Conservation (phyloP, 2,888 invertebrate species). For the Stictocephala bisonia region DNA sequence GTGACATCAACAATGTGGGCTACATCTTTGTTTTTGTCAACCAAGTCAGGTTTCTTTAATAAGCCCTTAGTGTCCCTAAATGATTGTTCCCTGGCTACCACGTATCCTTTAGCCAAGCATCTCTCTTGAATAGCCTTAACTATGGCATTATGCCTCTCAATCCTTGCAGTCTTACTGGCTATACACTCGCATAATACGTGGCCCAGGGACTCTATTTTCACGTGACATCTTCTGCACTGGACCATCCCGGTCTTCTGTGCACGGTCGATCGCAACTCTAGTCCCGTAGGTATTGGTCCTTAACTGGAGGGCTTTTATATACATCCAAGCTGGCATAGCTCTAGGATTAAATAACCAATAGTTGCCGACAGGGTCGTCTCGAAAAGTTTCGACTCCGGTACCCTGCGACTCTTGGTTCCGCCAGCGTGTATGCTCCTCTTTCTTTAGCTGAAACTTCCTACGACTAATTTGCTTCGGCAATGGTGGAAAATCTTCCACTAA, state of each 20-base stretch:
- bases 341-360: background rate
- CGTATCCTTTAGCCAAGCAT: no score
- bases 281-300: background rate
- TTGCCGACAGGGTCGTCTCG: constrained; percentile 10
- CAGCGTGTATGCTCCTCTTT: background rate
- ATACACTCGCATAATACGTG: no score
- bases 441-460: background rate
- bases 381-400: background rate
- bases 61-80: no score
- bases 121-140: no score
- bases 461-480: background rate
- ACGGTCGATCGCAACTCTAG: background rate
- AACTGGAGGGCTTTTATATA: background rate
- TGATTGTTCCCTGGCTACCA: no score
- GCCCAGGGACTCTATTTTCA: constrained; percentile 1
- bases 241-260: background rate
- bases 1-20: no score
- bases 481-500: background rate
- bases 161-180: no score
- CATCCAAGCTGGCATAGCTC: background rate
- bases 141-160: no score
- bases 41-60: no score
- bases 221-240: background rate
- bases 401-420: background rate
- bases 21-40: no score